A percentile compares a stretch with the other conserved stretches of the same genome.
Evolutionary conservation across 2,888 invertebrate genomes (phyloP).

Genomic region (Caenorhabditis afra): DNA sequence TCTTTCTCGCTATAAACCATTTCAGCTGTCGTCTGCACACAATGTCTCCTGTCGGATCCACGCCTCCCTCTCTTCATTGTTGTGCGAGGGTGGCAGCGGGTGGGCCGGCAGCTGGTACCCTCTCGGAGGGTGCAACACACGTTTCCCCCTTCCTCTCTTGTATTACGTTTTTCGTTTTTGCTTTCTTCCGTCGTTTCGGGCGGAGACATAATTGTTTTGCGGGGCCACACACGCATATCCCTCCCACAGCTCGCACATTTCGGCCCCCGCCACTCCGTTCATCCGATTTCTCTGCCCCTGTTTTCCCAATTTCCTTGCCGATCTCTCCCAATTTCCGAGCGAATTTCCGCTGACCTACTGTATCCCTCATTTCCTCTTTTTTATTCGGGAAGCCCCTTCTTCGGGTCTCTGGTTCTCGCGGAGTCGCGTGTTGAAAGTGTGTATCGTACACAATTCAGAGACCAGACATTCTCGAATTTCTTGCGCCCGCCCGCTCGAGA

Average conservation of each 20-base stretch:
- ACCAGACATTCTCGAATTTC: slow-evolving; percentile 12
- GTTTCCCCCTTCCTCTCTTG: slow-evolving; percentile 26
- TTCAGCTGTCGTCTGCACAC: not conserved
- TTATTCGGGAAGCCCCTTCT: not conserved
- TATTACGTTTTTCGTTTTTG: slow-evolving; percentile 49
- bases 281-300: slow-evolving; percentile 8
- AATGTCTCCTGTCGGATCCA: too few relatives aligned
- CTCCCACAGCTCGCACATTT: slow-evolving; percentile 2
- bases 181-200: slow-evolving; percentile 10
- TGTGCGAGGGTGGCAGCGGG: too few relatives aligned
- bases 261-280: slow-evolving; percentile 6
- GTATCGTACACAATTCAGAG: slow-evolving; percentile 16
- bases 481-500: too few relatives aligned
- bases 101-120: slow-evolving; percentile 32
- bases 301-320: slow-evolving; percentile 12
- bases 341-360: not conserved
- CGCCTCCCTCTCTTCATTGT: not conserved
- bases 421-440: slow-evolving; percentile 30
- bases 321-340: not conserved
- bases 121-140: slow-evolving; percentile 30
- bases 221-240: slow-evolving; percentile 15
- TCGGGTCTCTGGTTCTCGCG: not conserved
- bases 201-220: slow-evolving; percentile 31
- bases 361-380: slow-evolving; percentile 16
- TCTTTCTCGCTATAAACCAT: slow-evolving; percentile 12